Evolutionary conservation across 1,140 invertebrate species (phyloP), one percentile per base, ranked within the genome.

Genomic region (Caenorhabditis inopinata): DNA sequence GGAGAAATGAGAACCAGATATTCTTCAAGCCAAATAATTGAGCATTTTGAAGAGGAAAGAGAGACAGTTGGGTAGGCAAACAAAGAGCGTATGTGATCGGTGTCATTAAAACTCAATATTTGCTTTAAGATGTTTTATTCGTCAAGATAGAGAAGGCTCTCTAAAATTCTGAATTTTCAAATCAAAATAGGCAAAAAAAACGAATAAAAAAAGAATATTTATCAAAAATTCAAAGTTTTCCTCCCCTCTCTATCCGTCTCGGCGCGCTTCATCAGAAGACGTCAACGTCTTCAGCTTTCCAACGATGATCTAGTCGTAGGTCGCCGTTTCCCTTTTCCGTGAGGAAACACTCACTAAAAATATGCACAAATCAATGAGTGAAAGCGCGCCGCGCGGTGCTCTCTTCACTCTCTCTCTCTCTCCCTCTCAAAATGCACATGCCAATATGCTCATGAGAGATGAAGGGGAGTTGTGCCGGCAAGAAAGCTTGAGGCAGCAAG

Each of bases 291-390:
- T 38, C 32, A n/a, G n/a, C n/a, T n/a, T n/a, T n/a, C n/a, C n/a
- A n/a, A n/a, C n/a, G 51, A 58, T 58, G 51, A 58, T 58, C 49
- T 51, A 51, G 49, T 58, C 58, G 21, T 68, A n/a, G 32, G 32
- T 18, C 29, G 18, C 9, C 18, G 38, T 42, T 21, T 68, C 14
- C n/a, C 16, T 11, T 9, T 68, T 68, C 21, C n/a, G 51, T 5
- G 58, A 68, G 53, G 25, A n/a, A 18, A 68, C 12, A 38, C n/a
- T n/a, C 58, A 38, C 58, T 68, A 68, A 68, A 68, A 68, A 68
- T 68, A 68, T 68, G 58, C 58, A 68, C 58, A 68, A 68, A 68
- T 68, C 58, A 68, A 68, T 68, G 58, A 68, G 58, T 42, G 58
- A 68, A 68, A 68, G 58, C 32, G 32, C 32, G 32, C 18, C 29